phyloP scores from a whole-genome alignment of 2,888 invertebrate species.

The Sthenelais limicola region DNA sequence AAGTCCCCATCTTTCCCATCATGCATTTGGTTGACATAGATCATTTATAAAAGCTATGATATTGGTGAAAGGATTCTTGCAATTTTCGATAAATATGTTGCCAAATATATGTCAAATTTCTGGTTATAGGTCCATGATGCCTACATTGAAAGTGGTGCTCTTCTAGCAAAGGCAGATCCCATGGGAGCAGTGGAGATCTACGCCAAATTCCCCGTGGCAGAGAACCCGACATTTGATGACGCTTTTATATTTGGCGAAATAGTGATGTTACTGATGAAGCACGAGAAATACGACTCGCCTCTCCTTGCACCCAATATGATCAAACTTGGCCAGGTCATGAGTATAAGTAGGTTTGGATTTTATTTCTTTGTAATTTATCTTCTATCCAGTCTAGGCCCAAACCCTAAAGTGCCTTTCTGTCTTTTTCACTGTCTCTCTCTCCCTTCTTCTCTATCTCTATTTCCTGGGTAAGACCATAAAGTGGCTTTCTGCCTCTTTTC shows the following conservation, averaged over 20 bases:
- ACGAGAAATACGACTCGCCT: conserved; percentile 69
- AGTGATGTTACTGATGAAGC: conserved; percentile 68
- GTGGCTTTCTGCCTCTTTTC: no score
- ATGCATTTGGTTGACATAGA: no score
- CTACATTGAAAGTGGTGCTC: conserved; percentile 69
- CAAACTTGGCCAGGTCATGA: conserved; percentile 66
- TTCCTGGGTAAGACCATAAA: no score
- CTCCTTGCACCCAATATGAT: conserved; percentile 67
- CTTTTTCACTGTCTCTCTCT: no score
- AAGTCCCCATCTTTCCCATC: no score
- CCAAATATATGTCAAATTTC: no score
- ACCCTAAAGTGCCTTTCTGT: no score
- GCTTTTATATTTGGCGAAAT: conserved; percentile 71
- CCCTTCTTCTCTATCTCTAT: no score
- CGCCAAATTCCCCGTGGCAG: conserved; percentile 67
- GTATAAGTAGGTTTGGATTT: conserved; percentile 60
- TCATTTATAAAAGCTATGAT: no score
- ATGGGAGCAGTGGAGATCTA: conserved; percentile 70
- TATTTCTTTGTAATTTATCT: not conserved
- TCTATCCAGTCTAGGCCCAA: no score
- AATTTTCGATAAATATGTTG: no score
- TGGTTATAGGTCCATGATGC: conserved; percentile 71
- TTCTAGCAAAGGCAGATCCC: conserved; percentile 65
- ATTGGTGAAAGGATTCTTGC: no score
- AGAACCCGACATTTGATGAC: conserved; percentile 69